Evolutionary conservation across 2,797 vertebrate species (phyloP).

Genomic region (Enteromius anoplus): DNA sequence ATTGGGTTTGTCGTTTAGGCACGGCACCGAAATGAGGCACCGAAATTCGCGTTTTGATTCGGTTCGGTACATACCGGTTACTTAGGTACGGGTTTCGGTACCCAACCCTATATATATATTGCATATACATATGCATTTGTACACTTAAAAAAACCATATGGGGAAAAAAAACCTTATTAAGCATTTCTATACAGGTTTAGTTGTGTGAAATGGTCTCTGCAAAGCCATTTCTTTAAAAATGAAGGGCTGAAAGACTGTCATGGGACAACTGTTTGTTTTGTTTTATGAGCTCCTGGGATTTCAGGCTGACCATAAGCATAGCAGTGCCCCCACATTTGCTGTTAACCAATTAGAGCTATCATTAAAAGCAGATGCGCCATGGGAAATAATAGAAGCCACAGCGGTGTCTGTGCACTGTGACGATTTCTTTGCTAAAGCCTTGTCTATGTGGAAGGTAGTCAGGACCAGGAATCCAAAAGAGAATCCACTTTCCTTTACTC

Average conservation of each 20-base stretch:
- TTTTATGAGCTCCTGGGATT: constrained; percentile 35
- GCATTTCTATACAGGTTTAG: constrained; percentile 3
- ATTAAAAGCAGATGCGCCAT: constrained; percentile 70
- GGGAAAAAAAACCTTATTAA: background rate
- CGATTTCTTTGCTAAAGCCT: constrained; percentile 71
- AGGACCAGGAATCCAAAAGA: constrained; percentile 71
- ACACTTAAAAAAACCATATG: background rate
- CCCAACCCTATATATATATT: too few species aligned
- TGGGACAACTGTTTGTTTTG: constrained; percentile 47
- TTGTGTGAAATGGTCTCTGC: background rate
- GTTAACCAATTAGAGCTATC: constrained; percentile 78
- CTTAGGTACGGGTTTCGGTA: too few species aligned
- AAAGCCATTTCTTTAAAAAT: constrained; percentile 23
- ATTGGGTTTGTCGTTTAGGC: too few species aligned
- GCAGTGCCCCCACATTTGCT: constrained; percentile 50
- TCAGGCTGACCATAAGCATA: constrained; percentile 47
- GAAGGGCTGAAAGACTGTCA: background rate
- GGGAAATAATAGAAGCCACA: constrained; percentile 73
- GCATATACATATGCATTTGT: too few species aligned
- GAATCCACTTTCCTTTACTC: constrained; percentile 52
- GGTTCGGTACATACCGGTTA: too few species aligned
- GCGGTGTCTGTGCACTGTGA: constrained; percentile 64
- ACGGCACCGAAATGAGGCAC: too few species aligned
- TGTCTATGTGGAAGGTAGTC: constrained; percentile 69
- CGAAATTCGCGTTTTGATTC: too few species aligned